Percentiles rank a stretch among this genome's conserved stretches.
These are phyloP conservation scores for Rattus rattus DNA, from an alignment of 2,113 vertebrate genomes.

Conservation along the genomic window DNA sequence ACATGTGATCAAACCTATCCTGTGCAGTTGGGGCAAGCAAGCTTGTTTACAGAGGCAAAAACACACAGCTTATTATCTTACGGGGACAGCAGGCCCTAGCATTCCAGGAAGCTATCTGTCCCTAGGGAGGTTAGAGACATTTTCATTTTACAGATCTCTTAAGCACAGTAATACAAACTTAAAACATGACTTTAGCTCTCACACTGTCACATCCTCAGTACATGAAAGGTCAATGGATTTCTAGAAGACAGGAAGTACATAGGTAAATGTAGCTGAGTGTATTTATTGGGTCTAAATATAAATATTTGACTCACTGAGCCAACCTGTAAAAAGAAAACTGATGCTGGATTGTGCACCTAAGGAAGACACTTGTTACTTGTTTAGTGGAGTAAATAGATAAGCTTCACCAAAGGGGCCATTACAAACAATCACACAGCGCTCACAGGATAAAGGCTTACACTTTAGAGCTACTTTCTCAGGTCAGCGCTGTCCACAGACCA, in stretches of 20 bases:
- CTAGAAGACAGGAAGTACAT: conserved; percentile 23
- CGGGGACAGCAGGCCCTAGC: neutral
- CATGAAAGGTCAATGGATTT: conserved; percentile 19
- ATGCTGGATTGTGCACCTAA: neutral
- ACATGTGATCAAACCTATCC: neutral
- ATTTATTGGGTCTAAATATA: conserved; percentile 31
- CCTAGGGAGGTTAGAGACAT: neutral
- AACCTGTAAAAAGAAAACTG: conserved; percentile 20
- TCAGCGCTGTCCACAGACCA: neutral
- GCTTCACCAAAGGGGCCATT: neutral
- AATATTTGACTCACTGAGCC: conserved; percentile 27
- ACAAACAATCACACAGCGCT: neutral
- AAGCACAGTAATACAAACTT: neutral
- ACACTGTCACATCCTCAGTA: neutral
- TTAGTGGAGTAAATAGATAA: neutral
- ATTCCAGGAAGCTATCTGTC: neutral
- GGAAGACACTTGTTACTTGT: neutral
- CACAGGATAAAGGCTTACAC: neutral
- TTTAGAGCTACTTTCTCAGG: conserved; percentile 32
- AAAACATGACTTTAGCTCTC: neutral
- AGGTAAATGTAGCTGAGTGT: neutral
- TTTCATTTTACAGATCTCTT: neutral
- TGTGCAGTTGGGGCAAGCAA: neutral
- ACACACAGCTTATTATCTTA: neutral
- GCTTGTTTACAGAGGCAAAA: neutral